Conservation (phyloP, 2,888 invertebrate genomes). For the Sympetrum striolatum region DNA sequence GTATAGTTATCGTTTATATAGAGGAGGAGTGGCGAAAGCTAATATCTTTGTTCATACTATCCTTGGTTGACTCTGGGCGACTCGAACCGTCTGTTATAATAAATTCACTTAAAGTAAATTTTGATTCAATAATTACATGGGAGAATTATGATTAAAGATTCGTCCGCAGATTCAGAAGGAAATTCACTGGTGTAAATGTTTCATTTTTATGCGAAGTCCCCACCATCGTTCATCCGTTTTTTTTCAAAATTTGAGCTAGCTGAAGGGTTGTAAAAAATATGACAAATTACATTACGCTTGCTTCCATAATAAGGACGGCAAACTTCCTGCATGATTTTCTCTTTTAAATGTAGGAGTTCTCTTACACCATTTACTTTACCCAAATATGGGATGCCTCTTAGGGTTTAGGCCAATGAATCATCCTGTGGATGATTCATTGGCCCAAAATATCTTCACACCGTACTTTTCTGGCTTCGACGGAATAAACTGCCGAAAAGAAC, state of each 20-base stretch:
- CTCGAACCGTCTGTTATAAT: too few species aligned
- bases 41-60: too few species aligned
- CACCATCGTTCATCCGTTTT: neutral
- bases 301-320: neutral
- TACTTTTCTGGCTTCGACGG: neutral
- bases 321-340: neutral
- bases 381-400: neutral
- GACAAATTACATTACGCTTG: neutral
- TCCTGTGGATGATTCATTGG: neutral
- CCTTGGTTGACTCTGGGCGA: too few species aligned
- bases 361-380: neutral
- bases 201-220: neutral
- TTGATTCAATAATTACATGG: too few species aligned
- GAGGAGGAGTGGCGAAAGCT: too few species aligned
- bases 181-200: neutral
- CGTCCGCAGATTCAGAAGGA: neutral
- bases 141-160: too few species aligned
- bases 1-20: too few species aligned
- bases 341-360: neutral
- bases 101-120: too few species aligned
- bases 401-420: too few species aligned
- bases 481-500: neutral
- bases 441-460: neutral
- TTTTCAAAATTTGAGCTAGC: neutral
- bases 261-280: neutral